Evolutionary conservation across 1,140 invertebrate genomes (phyloP).

Genomic region (Listronotus oregonensis): DNA sequence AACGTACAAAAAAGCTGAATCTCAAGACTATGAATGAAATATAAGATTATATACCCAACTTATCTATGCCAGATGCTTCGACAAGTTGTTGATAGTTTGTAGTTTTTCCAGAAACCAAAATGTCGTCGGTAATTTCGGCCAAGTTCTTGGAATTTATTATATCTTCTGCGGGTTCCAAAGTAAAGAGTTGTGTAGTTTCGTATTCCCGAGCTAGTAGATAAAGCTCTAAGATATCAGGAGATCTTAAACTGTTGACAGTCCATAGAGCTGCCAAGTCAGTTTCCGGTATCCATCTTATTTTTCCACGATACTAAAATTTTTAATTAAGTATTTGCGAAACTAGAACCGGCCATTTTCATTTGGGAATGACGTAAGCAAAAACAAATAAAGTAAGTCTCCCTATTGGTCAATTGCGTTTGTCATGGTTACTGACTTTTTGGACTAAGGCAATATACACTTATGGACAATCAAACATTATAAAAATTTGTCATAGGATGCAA

Average conservation of each 20-base stretch:
- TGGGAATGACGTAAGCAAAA: no score
- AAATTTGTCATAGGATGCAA: no score
- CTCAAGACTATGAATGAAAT: neutral
- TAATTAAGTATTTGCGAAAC: neutral
- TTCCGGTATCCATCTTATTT: slow-evolving; percentile 44
- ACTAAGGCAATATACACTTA: no score
- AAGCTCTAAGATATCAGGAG: slow-evolving; percentile 45
- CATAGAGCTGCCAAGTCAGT: slow-evolving; percentile 41
- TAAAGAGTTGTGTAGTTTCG: slow-evolving; percentile 10
- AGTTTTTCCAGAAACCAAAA: slow-evolving; percentile 40
- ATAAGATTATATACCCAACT: slow-evolving; percentile 28
- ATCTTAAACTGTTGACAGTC: slow-evolving; percentile 35
- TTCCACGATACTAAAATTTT: slow-evolving; percentile 44
- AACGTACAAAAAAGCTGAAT: no score
- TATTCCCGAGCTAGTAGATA: slow-evolving; percentile 22
- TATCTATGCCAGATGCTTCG: slow-evolving; percentile 41
- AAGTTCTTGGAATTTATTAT: slow-evolving; percentile 38
- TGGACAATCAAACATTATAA: no score
- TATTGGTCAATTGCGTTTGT: no score
- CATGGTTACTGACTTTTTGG: no score
- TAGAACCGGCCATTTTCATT: no score
- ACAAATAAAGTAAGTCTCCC: no score
- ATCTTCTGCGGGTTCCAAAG: slow-evolving; percentile 23
- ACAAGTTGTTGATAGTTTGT: slow-evolving; percentile 42
- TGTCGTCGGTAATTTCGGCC: slow-evolving; percentile 43